Base-by-base conservation (phyloP, 2,888 invertebrate species). In the Cantharis rustica region DNA sequence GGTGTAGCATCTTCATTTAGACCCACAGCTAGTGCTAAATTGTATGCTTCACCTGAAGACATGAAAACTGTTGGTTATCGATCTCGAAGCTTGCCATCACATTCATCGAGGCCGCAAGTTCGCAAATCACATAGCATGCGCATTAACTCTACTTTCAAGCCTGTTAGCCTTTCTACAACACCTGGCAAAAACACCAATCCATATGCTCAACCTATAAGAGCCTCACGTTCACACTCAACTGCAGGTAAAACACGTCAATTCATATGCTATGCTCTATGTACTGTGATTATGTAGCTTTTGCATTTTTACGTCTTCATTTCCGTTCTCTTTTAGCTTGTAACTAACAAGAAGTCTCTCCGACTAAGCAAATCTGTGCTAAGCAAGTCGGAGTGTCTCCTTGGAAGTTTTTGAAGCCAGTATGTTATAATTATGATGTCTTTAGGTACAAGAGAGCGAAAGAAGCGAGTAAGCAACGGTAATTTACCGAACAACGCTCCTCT, bases 1-100 rank as follows among this genome's bases (percentile, higher is more conserved):
- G 90, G 90, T 63, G 92, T 95, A 71, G 93, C 94, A 88, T 97
- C 96, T 72, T 96, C 96, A 84, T 98, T 98, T 90, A 94, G 96
- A 83, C 98, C 98, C 10, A 93, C 94, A 76, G 93, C 94, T 80
- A 94, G 91, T 88, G 95, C 95, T 71, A 95, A 95, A 87, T 90
- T 98, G 78, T 97, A 96, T 88, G 97, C 97, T 27, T 95, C 96
- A 73, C 97, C 97, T 15, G 93, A 95, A 84, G 96, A 95, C 87
- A 91, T 95, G 84, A 95, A 93, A 85, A 91, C 92, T 69, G 93
- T 95, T 61, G 94, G 93, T 17, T 91, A 92, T 83, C 89, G 92
- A 80, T 90, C 91, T 61, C 89, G 90, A 77, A 90, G 89, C 81
- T 80, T 90, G 75, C 89, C 90, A 10, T 86, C 90, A 72, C 91